Evolutionary conservation across 1,140 invertebrate species (phyloP), one percentile per base, ranked within the genome.

Genomic region (Cydia pomonella): DNA sequence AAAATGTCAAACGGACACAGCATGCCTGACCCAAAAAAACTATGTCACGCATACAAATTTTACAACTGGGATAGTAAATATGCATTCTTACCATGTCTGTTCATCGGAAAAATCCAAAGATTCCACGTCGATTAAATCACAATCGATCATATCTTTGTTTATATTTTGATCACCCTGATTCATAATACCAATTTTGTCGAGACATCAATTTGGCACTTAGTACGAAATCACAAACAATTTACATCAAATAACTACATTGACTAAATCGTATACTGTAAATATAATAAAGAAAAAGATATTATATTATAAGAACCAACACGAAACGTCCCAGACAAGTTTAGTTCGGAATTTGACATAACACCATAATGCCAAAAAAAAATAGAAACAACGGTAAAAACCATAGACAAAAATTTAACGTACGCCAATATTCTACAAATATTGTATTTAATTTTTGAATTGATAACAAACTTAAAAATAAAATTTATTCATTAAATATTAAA

Each of bases 141-240:
- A 89, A 87, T 93, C 91, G 82, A 90, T 84, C 90, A 92, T 93
- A 93, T 91, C 91, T 93, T 93, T 93, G 91, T 93, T 93, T 93
- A 93, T 93, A 93, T 93, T 93, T 89, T 93, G 89, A 89, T 89
- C 87, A 91, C 84, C 73, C 84, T 88, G 87, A 89, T 92, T 87
- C 90, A 93, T 93, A 88, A 88, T 91, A 87, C 82, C 80, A 85
- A 81, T 83, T 81, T 80, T 75, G 77, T 80, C 75, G 82, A 87
- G 80, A 89, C 91, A 92, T 92, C 79, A 92, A 92, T 92, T 92
- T 92, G 90, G 90, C 91, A 92, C 90, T 90, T 82, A 79, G 74
- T 74, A 86, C 82, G 78, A 53, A 91, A 87, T 84, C 87, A 91
- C 90, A 87, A 84, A 81, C 72, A 85, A 88, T 81, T 86, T 92